phyloP scores from a whole-genome alignment of 2,113 vertebrate species.

The Nycticorax nycticorax region DNA sequence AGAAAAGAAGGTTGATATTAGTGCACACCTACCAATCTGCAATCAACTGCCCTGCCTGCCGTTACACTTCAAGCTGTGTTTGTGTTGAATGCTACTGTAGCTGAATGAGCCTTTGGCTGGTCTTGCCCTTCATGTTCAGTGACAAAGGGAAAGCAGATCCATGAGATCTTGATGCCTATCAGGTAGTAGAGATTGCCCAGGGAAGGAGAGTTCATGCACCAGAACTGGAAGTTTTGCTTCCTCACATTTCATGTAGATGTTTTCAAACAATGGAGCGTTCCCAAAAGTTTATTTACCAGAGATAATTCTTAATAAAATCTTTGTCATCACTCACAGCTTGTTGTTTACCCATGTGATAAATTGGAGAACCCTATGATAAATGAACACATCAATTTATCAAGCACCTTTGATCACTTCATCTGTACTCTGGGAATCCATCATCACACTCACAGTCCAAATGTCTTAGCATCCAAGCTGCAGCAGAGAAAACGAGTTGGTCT shows the following conservation, averaged over 20 bases:
- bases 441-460: neutral
- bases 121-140: neutral
- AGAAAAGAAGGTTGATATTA: neutral
- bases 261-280: neutral
- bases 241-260: neutral
- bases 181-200: neutral
- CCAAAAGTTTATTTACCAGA: neutral
- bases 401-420: slow-evolving; percentile 1
- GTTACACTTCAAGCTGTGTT: neutral
- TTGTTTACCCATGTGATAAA: neutral
- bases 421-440: neutral
- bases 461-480: neutral
- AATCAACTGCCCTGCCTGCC: too few species aligned
- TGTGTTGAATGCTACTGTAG: neutral
- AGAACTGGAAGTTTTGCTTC: neutral
- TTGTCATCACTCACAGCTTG: neutral
- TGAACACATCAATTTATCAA: neutral
- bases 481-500: neutral
- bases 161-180: neutral
- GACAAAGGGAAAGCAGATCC: neutral
- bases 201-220: neutral
- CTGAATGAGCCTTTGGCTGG: neutral
- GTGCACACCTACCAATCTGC: neutral
- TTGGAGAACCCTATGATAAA: neutral
- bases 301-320: slow-evolving; percentile 16